Base-by-base conservation (phyloP, 64 coral and sea anemone species). In the Pocillopora damicornis region DNA sequence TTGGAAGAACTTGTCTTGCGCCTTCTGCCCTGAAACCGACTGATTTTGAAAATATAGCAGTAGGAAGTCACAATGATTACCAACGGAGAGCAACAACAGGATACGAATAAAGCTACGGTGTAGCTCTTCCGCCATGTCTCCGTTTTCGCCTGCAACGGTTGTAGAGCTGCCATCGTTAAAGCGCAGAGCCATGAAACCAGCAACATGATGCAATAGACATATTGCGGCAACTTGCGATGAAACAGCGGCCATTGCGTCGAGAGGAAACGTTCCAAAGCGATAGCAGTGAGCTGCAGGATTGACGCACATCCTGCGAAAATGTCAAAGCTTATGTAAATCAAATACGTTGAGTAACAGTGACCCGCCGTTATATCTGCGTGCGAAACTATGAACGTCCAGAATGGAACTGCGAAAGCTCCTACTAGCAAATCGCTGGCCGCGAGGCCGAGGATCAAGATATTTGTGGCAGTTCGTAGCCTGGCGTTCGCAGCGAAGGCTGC, bases 231-330 rank as follows among this genome's bases (percentile, higher is more conserved):
- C 66, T 80, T 66, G 9, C 94, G 94, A 85, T 97, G 94, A 58
- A 89, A 90, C 22, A 93, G 69, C 12, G 94, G 94, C 56, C 79
- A 72, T 26, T 90, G 30, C 58, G 74, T 90, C 18, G 90, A 92
- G 59, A 87, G 58, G 35, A 89, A 93, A 11, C 94, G 87, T 76
- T 97, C 94, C 13, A 93, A 69, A 22, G 88, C 92, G 14, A 97
- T 90, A 3, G 88, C 77, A 16, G 94, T 93, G 1, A 97, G 88
- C 79, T 94, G 92, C 7, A 94, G 42, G 23, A 94, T 89, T 11
- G 92, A 94, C 4, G 92, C 92, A 30, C 92, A 86, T 6, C 92
- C 92, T 17, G 88, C 83, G 73, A 88, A 79, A 37, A 94, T 84
- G 59, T 94, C 92, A 25, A 89, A 71, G 35, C 87, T 65, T 11